These are phyloP conservation scores for Keiferia lycopersicella DNA, from an alignment of 2,888 invertebrate genomes.

Conservation along the genomic window DNA sequence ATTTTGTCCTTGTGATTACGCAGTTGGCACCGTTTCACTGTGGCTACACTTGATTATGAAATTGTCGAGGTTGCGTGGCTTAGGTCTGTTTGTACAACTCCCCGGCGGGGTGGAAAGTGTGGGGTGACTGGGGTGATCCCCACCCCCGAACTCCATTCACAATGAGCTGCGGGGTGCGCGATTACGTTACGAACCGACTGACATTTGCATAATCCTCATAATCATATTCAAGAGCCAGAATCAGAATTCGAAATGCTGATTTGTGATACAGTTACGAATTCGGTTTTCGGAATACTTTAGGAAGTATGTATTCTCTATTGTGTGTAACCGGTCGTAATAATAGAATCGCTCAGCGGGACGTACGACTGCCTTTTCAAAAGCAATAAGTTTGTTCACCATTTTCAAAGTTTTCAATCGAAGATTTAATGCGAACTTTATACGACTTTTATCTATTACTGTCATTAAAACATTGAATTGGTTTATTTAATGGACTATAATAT, in stretches of 20 bases:
- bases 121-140: conserved; percentile 6
- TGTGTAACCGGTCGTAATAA: background rate
- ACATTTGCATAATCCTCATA: conserved; percentile 63
- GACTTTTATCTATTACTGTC: background rate
- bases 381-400: conserved; percentile 9
- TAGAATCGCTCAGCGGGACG: conserved; percentile 11
- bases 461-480: conserved; percentile 16
- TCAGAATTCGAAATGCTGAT: conserved; percentile 37
- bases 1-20: conserved; percentile 18
- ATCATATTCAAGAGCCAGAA: conserved; percentile 49
- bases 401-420: background rate
- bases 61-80: conserved; percentile 17
- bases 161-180: conserved; percentile 36
- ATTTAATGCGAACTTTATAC: conserved; percentile 2
- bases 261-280: conserved; percentile 25
- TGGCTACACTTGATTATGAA: conserved; percentile 29
- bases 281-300: conserved; percentile 27
- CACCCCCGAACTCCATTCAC: conserved; percentile 18
- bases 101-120: background rate
- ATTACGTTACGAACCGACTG: conserved; percentile 42
- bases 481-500: conserved; percentile 10
- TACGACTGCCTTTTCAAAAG: conserved; percentile 23
- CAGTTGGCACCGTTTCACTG: conserved; percentile 10
- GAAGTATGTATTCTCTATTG: conserved; percentile 11
- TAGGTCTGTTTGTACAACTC: conserved; percentile 11